phyloP scores from a whole-genome alignment of 2,888 invertebrate species.

The Beris morrisii region DNA sequence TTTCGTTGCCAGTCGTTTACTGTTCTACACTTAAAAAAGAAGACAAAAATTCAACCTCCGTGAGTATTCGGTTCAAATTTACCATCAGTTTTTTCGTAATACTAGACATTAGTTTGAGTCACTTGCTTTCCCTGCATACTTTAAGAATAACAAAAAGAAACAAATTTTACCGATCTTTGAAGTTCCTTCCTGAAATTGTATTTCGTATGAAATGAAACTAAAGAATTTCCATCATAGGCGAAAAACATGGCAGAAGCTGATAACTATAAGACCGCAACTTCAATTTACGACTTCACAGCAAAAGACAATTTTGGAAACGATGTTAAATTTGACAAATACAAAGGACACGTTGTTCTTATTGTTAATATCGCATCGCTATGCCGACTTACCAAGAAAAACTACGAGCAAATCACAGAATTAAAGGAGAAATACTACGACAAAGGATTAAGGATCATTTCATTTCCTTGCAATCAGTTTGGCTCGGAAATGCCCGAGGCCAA shows the following conservation, averaged over 20 bases:
- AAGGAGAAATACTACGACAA: constrained; percentile 67
- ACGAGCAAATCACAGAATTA: constrained; percentile 73
- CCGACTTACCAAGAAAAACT: constrained; percentile 76
- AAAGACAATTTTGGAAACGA: constrained; percentile 74
- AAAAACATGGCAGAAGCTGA: constrained; percentile 33
- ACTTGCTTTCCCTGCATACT: too few species aligned
- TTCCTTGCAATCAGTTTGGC: constrained; percentile 84
- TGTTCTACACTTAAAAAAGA: too few species aligned
- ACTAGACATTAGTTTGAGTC: too few species aligned
- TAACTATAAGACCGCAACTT: constrained; percentile 51
- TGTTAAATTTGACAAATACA: constrained; percentile 66
- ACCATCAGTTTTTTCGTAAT: too few species aligned
- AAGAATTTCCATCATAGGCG: too few species aligned
- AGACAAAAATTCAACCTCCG: too few species aligned
- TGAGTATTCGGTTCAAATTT: too few species aligned
- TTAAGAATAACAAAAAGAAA: too few species aligned
- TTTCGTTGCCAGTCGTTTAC: too few species aligned
- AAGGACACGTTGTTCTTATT: constrained; percentile 74
- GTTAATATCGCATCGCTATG: constrained; percentile 88
- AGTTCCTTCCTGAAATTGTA: too few species aligned
- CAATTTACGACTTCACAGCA: constrained; percentile 76
- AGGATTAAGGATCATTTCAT: constrained; percentile 71
- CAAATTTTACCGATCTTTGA: too few species aligned
- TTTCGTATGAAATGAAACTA: too few species aligned
- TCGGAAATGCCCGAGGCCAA: constrained; percentile 69